A percentile compares a stretch with the other conserved stretches of the same genome.
Evolutionary conservation across 2,888 invertebrate species (phyloP).

Genomic region (Spodoptera picta): DNA sequence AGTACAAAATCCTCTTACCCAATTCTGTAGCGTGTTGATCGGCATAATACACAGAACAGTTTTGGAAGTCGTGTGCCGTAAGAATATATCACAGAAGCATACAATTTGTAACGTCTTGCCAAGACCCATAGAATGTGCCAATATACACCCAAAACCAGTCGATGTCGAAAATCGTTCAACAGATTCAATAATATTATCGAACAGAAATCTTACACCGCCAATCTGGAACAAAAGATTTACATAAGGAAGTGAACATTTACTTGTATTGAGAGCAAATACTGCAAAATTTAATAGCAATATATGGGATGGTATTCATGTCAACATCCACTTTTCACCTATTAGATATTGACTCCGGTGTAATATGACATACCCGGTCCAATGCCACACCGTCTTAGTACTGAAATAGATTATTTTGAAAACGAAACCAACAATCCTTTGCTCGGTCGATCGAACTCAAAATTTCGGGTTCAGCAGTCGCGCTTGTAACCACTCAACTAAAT

Average conservation of each 20-base stretch:
- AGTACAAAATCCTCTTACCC: conserved; percentile 87
- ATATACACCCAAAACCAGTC: conserved; percentile 98
- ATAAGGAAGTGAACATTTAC: conserved; percentile 9
- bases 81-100: conserved; percentile 98
- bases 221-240: conserved; percentile 87
- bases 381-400: no score
- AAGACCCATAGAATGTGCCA: conserved; percentile 99
- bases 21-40: conserved; percentile 99
- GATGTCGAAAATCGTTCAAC: conserved; percentile 95
- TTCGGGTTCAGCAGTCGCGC: no score
- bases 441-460: no score
- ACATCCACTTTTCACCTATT: no score
- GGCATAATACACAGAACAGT: conserved; percentile 99
- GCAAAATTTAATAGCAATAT: conserved; percentile 4
- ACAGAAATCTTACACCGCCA: conserved; percentile 98
- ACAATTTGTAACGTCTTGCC: conserved; percentile 99
- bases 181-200: conserved; percentile 99
- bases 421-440: no score
- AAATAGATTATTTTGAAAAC: no score
- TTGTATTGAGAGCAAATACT: conserved; percentile 9
- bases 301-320: background rate
- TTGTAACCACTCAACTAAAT: no score
- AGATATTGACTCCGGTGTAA: no score
- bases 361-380: no score
- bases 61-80: conserved; percentile 95